Percentiles rank a stretch among this genome's conserved stretches.
Evolutionary conservation across 2,797 vertebrate genomes (phyloP).

Genomic region (Simalia tracyae): DNA sequence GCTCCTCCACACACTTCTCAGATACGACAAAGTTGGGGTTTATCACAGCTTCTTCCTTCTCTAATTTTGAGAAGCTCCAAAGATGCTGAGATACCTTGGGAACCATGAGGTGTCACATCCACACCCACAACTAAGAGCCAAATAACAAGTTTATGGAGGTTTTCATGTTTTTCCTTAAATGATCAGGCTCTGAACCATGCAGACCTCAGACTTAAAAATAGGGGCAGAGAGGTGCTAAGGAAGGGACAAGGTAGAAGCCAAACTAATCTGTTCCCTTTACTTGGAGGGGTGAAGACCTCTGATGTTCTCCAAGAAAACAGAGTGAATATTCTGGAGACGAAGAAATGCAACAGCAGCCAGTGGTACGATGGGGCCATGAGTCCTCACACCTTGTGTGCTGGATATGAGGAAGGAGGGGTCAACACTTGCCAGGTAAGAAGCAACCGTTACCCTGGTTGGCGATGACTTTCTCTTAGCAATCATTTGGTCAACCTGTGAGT

Average conservation of each 20-base stretch:
- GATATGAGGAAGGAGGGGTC: conserved; percentile 39
- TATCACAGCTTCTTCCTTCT: background rate
- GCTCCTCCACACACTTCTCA: no score
- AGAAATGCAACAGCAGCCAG: conserved; percentile 36
- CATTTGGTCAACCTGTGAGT: no score
- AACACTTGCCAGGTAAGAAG: conserved; percentile 45
- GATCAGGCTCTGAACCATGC: background rate
- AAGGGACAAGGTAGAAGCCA: background rate
- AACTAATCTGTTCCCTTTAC: background rate
- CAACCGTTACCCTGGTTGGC: no score
- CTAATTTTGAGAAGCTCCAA: background rate
- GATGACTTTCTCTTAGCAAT: no score
- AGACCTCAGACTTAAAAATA: no score
- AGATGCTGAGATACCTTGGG: background rate
- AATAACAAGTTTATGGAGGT: no score
- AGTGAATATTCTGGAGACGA: conserved; percentile 1
- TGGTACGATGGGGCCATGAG: conserved; percentile 40
- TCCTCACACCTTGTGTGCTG: conserved; percentile 36
- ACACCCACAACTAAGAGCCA: no score
- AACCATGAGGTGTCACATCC: background rate
- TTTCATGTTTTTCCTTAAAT: no score
- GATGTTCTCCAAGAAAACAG: conserved; percentile 43
- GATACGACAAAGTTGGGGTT: no score
- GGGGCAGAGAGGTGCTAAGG: no score
- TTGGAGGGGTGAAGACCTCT: conserved; percentile 9